phyloP scores from a whole-genome alignment of 2,888 invertebrate species.

The Spisula subtruncata region DNA sequence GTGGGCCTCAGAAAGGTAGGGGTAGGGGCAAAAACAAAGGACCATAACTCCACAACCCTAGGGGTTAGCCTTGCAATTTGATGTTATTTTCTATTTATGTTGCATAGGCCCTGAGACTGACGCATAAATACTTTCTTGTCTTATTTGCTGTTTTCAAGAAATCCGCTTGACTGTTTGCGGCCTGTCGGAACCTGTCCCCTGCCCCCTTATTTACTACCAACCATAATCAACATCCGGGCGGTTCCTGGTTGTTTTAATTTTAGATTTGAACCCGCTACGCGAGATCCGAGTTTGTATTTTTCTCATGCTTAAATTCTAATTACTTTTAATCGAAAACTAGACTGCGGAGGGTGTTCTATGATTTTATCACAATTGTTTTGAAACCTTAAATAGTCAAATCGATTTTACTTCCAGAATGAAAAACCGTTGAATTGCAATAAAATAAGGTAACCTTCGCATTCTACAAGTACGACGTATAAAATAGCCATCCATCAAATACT shows the following conservation, averaged over 20 bases:
- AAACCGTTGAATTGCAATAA: neutral
- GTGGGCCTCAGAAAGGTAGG: too few relatives aligned
- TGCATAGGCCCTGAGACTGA: too few relatives aligned
- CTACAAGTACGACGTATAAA: too few relatives aligned
- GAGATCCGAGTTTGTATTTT: neutral
- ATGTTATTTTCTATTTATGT: too few relatives aligned
- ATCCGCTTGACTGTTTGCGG: too few relatives aligned
- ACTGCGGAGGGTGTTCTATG: neutral
- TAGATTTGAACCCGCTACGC: neutral
- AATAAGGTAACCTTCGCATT: neutral
- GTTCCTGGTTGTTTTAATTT: neutral
- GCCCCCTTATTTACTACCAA: neutral
- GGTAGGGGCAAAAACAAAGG: neutral
- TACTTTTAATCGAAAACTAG: slow-evolving; percentile 5
- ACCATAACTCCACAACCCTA: too few relatives aligned
- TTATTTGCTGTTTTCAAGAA: too few relatives aligned
- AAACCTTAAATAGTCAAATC: neutral
- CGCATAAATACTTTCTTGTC: too few relatives aligned
- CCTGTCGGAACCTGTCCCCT: too few relatives aligned
- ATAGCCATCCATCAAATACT: too few relatives aligned
- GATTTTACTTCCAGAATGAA: neutral
- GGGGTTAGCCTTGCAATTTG: too few relatives aligned
- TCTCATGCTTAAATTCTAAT: neutral
- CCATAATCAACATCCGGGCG: neutral
- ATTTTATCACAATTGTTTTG: neutral